Conservation (phyloP, 1,140 invertebrate species). For the Cydia pomonella region DNA sequence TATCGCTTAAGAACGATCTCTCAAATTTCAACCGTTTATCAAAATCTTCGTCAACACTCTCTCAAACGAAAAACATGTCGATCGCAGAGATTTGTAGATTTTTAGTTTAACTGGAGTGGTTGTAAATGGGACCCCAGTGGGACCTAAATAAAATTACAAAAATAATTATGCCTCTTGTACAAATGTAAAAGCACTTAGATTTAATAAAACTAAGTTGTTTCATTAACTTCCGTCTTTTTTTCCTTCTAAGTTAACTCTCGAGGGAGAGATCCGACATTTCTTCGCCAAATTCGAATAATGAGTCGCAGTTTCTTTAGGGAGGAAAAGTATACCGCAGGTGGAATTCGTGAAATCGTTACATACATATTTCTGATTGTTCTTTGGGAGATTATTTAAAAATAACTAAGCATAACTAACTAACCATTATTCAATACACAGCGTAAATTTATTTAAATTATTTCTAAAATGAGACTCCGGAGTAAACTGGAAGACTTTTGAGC, state of each 20-base stretch:
- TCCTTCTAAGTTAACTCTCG: background rate
- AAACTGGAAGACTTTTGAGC: too few species aligned
- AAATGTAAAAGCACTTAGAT: conserved; percentile 9
- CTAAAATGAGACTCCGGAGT: too few species aligned
- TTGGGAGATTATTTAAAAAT: background rate
- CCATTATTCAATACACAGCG: too few species aligned
- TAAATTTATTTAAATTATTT: too few species aligned
- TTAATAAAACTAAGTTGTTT: conserved; percentile 25
- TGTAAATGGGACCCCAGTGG: background rate
- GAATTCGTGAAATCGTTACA: background rate
- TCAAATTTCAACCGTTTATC: too few species aligned
- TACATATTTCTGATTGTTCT: background rate
- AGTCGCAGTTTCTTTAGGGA: conserved; percentile 5
- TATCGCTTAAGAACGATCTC: too few species aligned
- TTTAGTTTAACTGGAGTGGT: too few species aligned
- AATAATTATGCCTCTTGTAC: background rate
- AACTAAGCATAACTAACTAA: background rate
- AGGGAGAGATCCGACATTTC: conserved; percentile 7
- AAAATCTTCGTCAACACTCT: too few species aligned
- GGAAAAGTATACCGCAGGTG: background rate
- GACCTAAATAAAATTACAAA: background rate
- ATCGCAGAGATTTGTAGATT: too few species aligned
- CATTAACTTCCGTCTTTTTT: conserved; percentile 20
- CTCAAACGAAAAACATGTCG: too few species aligned
- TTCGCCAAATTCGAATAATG: conserved; percentile 18